Evolutionary conservation across 2,888 invertebrate genomes (phyloP), one percentile per base, ranked within the genome.

Genomic region (Adineta ricciae): DNA sequence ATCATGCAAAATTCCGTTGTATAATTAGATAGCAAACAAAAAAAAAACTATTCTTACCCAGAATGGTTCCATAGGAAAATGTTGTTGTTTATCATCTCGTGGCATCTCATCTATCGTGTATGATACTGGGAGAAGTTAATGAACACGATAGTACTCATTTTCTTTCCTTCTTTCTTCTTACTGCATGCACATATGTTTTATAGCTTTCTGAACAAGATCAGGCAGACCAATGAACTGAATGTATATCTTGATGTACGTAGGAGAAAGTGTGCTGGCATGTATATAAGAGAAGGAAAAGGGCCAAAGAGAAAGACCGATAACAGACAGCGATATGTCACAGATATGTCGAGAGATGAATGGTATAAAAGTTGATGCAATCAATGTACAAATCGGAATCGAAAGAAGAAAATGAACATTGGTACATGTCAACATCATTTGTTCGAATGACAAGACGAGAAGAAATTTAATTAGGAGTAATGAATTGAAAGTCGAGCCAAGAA

Each of bases 191-290:
- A 64, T 64, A n/a, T 56, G 56, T 64, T 64, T 64, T 64, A 64
- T 64, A 32, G 64, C 64, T 64, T 64, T 64, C 64, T 64, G 64
- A 64, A 64, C 64, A 64, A 46, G 11, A 64, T 64, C 64, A 64
- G 64, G 16, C 64, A 64, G 64, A 16, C 64, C 64, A 64, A 64
- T 64, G 32, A 16, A 32, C 64, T 11, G 19, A 64, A 32, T 64
- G 64, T 64, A 11, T 64, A 27, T 36, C 64, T 32, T 16, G 32
- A 8, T 64, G 32, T 32, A 14, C 32, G 64, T 46, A 46, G 46
- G 46, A 64, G 64, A 64, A 64, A 19, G 32, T 64, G 19, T 64
- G 32, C 19, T 16, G 27, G 32, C 32, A 32, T 11, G 4, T 64
- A 16, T 64, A 36, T 64, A 64, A 27, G 64, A 64, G 32, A 32